Conservation (phyloP, 2,797 vertebrate genomes). For the Danio choprae region DNA sequence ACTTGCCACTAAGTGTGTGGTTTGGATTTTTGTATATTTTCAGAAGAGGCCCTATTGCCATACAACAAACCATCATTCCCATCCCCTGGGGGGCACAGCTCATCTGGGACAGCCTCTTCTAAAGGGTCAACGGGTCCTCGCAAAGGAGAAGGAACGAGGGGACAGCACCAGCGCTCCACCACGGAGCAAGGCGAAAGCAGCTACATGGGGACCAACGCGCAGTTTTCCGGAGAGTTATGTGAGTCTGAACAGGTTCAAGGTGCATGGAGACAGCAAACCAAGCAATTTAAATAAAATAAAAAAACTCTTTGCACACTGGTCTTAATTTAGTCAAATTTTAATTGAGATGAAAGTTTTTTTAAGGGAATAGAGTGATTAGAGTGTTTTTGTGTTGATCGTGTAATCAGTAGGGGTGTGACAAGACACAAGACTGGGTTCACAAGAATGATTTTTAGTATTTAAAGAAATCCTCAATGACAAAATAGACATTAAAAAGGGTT, state of each 20-base stretch:
- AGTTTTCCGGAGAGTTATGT: slow-evolving; percentile 98
- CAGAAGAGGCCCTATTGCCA: slow-evolving; percentile 93
- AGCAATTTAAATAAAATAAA: not conserved
- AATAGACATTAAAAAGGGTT: too few species aligned
- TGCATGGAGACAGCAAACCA: not conserved
- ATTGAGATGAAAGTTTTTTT: too few species aligned
- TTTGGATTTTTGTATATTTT: slow-evolving; percentile 24
- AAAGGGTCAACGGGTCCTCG: slow-evolving; percentile 97
- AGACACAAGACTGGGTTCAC: too few species aligned
- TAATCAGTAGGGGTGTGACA: too few species aligned
- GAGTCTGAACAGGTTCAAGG: slow-evolving; percentile 69
- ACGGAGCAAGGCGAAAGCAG: slow-evolving; percentile 89
- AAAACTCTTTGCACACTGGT: too few species aligned
- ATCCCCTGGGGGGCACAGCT: slow-evolving; percentile 95
- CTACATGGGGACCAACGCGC: slow-evolving; percentile 91
- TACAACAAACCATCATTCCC: slow-evolving; percentile 98
- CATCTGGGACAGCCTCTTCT: slow-evolving; percentile 95
- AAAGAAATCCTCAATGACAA: too few species aligned
- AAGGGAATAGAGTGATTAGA: too few species aligned
- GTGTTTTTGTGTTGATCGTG: too few species aligned
- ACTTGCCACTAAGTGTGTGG: slow-evolving; percentile 49
- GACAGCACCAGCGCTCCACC: slow-evolving; percentile 88
- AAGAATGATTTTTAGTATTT: too few species aligned
- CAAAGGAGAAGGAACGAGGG: slow-evolving; percentile 88
- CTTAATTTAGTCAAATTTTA: too few species aligned